These are phyloP conservation scores for Entomobrya proxima DNA, from an alignment of 2,888 invertebrate genomes.

Conservation along the genomic window DNA sequence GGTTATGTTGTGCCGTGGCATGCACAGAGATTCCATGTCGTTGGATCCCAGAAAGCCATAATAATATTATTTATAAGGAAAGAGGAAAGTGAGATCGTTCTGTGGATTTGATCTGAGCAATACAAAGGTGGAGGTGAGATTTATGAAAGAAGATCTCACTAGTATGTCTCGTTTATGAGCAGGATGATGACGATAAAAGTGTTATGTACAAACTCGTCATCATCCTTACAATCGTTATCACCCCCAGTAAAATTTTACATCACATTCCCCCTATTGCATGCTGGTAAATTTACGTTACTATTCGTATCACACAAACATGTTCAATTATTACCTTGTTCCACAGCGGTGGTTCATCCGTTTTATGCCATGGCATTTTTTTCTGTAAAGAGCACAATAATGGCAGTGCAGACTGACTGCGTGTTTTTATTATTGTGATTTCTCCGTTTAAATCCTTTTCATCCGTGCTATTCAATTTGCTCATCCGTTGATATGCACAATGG, in stretches of 20 bases:
- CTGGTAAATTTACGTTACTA: slow-evolving; percentile 35
- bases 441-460: slow-evolving; percentile 63
- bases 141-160: slow-evolving; percentile 45
- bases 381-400: slow-evolving; percentile 37
- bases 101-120: slow-evolving; percentile 15
- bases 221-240: slow-evolving; percentile 29
- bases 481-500: slow-evolving; percentile 53
- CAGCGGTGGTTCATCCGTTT: slow-evolving; percentile 69
- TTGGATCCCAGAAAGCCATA: slow-evolving; percentile 22
- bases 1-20: slow-evolving; percentile 56
- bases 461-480: slow-evolving; percentile 62
- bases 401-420: slow-evolving; percentile 48
- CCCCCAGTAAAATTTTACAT: slow-evolving; percentile 43
- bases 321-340: slow-evolving; percentile 68
- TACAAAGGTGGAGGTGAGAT: slow-evolving; percentile 31
- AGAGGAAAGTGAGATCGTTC: slow-evolving; percentile 44
- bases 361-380: slow-evolving; percentile 54
- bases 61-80: background rate
- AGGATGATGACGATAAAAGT: background rate
- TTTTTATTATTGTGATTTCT: slow-evolving; percentile 66
- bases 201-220: background rate
- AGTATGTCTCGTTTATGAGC: background rate
- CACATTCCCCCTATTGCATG: slow-evolving; percentile 42
- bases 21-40: slow-evolving; percentile 29
- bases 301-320: slow-evolving; percentile 33